Conservation (phyloP, 2,888 invertebrate genomes). For the Synergus laeviventris region DNA sequence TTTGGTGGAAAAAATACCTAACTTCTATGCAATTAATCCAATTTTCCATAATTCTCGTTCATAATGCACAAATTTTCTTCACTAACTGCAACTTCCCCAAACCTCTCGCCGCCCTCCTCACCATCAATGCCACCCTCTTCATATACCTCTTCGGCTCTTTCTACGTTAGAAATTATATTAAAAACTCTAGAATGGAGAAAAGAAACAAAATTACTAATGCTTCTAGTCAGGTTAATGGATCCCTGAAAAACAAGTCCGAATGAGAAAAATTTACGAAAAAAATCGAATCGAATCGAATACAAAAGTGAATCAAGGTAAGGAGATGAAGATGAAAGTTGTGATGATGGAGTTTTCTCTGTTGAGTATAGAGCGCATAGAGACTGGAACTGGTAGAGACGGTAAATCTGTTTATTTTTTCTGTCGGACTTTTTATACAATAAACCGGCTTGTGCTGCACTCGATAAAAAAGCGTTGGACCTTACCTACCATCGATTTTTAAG, state of each 20-base stretch:
- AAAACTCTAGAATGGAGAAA: background rate
- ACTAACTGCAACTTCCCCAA: constrained; percentile 82
- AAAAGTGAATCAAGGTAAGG: background rate
- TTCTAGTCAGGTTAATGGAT: background rate
- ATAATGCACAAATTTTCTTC: constrained; percentile 77
- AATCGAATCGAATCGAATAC: background rate
- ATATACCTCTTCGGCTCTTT: constrained; percentile 88
- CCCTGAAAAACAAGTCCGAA: background rate
- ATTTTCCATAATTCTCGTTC: constrained; percentile 86
- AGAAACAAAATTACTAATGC: background rate
- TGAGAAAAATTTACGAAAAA: constrained; percentile 2
- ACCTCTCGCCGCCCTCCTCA: constrained; percentile 81
- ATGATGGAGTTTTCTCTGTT: background rate
- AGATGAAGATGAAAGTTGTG: background rate
- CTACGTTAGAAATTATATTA: constrained; percentile 82
- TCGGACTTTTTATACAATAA: background rate
- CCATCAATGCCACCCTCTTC: constrained; percentile 83
- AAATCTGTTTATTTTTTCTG: background rate
- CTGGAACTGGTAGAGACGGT: background rate
- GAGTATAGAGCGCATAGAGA: background rate
- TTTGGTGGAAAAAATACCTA: constrained; percentile 97
- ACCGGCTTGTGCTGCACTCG: background rate
- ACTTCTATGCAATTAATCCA: constrained; percentile 92
- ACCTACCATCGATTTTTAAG: constrained; percentile 1
- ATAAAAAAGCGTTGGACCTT: background rate